Base-by-base conservation (phyloP, 2,113 vertebrate genomes). In the Crotalus horridus region DNA sequence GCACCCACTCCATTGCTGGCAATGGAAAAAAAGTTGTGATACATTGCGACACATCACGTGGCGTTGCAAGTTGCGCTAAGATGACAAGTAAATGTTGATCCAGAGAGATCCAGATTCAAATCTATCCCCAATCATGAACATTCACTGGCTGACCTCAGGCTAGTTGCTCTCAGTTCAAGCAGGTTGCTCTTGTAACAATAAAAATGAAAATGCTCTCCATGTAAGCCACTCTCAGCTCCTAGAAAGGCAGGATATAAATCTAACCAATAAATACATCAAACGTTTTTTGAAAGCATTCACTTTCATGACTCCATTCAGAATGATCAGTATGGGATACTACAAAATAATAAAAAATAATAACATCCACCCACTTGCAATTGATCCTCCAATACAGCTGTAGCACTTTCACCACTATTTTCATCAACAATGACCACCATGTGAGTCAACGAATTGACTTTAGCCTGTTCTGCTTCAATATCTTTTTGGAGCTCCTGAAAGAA, bases 361-460 rank as follows among this genome's bases (percentile, higher is more conserved):
- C 61, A 85, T 15, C 51, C 88, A 91, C 94, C 95, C 96, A 99
- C 99, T 98, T 99, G 99, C 89, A 99, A 95, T 87, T 99, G 98
- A 48, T 99, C 98, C 96, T 99, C 99, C 92, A 99, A 96, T 29
- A 98, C 48, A 95, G 98, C 98, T 0, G 99, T 99, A 91, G 99
- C 98, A 33, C 97, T 97, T 96, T 99, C 99, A 0, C 99, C 98
- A 2, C 97, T 99, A 97, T 98, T 99, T 96, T 99, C 99, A 96
- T 99, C 99, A 1, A 99, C 99, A 85, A 99, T 99, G 1, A 99
- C 99, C 0, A 99, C 99, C 99, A 99, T 99, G 96, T 99, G 99
- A 0, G 99, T 99, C 48, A 99, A 95, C n/a, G 99, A 99, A 96
- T 99, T 99, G 0, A 99, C 99, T 94, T 99, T 99, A 95, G 99